Evolutionary conservation across 2,113 vertebrate species (phyloP).

Genomic region (Ovibos moschatus): DNA sequence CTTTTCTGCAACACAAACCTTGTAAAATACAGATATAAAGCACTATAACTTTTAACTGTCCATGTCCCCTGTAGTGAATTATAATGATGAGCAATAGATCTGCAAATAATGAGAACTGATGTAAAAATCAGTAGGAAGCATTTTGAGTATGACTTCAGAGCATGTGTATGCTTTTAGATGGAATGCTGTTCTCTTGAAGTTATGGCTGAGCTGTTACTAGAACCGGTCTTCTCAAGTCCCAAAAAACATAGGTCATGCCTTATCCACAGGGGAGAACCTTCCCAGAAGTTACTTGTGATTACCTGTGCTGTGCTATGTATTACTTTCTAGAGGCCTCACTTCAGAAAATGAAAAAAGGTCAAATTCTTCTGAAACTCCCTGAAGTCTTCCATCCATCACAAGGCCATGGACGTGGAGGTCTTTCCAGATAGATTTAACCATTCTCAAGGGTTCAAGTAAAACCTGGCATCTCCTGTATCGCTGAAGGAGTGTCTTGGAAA

Average conservation of each 20-base stretch:
- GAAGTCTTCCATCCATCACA: conserved; percentile 56
- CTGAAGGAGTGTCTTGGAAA: background rate
- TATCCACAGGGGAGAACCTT: conserved; percentile 27
- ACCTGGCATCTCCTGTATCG: background rate
- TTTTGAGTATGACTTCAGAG: conserved; percentile 43
- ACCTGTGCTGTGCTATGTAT: background rate
- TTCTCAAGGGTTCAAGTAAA: background rate
- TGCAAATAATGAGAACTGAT: conserved; percentile 59
- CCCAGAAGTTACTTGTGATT: conserved; percentile 21
- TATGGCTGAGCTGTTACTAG: conserved; percentile 4
- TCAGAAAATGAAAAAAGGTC: conserved; percentile 45
- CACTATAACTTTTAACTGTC: conserved; percentile 63
- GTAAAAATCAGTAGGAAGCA: conserved; percentile 32
- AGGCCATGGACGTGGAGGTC: background rate
- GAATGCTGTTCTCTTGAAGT: conserved; percentile 38
- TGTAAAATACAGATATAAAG: conserved; percentile 71
- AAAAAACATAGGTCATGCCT: conserved; percentile 55
- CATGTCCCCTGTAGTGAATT: conserved; percentile 71
- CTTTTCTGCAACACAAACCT: conserved; percentile 74
- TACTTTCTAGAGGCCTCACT: conserved; percentile 27
- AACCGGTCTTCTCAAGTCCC: conserved; percentile 17
- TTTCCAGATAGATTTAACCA: background rate
- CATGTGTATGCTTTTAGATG: conserved; percentile 57
- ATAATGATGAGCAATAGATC: conserved; percentile 62
- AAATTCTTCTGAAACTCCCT: conserved; percentile 39